Evolutionary conservation across 1,140 invertebrate species (phyloP).

Genomic region (Wasmannia auropunctata): DNA sequence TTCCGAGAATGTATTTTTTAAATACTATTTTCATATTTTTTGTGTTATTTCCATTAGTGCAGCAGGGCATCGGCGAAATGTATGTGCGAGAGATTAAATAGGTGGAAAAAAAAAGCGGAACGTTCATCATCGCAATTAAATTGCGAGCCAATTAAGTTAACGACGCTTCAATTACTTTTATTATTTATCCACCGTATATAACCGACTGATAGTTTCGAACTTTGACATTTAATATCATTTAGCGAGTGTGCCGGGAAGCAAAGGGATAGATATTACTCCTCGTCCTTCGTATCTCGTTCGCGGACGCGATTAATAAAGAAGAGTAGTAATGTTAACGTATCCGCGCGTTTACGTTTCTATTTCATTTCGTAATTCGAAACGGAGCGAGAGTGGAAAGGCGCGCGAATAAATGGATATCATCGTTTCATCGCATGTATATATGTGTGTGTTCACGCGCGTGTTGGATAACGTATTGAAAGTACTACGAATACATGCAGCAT

Average conservation of each 20-base stretch:
- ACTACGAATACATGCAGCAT: not conserved
- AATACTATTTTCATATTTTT: not conserved
- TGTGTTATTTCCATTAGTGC: not conserved
- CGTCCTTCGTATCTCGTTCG: constrained; percentile 16
- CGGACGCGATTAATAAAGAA: constrained; percentile 49
- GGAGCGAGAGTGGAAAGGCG: constrained; percentile 28
- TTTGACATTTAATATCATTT: constrained; percentile 59
- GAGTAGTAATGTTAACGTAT: constrained; percentile 40
- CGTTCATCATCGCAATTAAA: constrained; percentile 21
- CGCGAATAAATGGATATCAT: constrained; percentile 35
- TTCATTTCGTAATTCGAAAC: constrained; percentile 55
- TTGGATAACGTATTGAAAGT: constrained; percentile 13
- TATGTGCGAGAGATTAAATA: not conserved
- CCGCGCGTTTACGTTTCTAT: constrained; percentile 40
- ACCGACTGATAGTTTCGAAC: constrained; percentile 2
- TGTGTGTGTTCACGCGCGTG: not conserved
- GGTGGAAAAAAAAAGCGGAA: not conserved
- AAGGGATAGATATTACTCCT: constrained; percentile 23
- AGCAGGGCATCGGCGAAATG: not conserved
- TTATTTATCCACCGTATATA: constrained; percentile 25
- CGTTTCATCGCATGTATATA: not conserved
- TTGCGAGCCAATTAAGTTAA: constrained; percentile 44
- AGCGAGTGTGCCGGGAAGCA: constrained; percentile 22
- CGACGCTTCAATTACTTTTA: constrained; percentile 28
- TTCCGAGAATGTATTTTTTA: not conserved